Percentiles rank a stretch among this genome's conserved stretches.
Evolutionary conservation across 2,888 invertebrate genomes (phyloP).

Genomic region (Dasypolia templi): DNA sequence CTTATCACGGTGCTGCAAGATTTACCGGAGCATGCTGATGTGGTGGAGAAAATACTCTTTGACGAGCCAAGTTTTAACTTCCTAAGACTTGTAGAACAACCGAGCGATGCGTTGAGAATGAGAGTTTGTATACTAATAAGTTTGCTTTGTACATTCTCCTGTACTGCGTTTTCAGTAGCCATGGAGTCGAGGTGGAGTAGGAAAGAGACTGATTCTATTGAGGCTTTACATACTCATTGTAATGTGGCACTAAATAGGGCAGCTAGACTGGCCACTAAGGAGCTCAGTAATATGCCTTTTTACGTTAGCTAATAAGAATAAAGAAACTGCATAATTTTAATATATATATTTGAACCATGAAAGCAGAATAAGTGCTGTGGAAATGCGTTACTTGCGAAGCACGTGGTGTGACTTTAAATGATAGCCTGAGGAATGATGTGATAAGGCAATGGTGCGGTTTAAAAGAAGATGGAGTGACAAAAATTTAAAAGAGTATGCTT

Average conservation of each 20-base stretch:
- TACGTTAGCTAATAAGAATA: constrained; percentile 74
- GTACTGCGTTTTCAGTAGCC: constrained; percentile 90
- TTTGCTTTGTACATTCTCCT: constrained; percentile 92
- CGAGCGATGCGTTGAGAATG: constrained; percentile 90
- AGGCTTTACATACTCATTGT: constrained; percentile 91
- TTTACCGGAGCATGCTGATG: constrained; percentile 93
- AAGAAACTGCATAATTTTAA: not conserved
- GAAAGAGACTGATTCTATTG: constrained; percentile 90
- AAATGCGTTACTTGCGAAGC: too few species aligned
- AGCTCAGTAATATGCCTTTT: constrained; percentile 89
- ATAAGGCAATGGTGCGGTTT: too few species aligned
- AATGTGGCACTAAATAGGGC: constrained; percentile 91
- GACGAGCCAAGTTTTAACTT: constrained; percentile 89
- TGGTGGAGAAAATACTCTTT: constrained; percentile 93
- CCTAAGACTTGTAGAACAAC: constrained; percentile 89
- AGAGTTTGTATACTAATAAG: constrained; percentile 93
- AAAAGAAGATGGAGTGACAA: too few species aligned
- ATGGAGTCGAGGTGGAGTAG: constrained; percentile 91
- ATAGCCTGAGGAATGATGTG: too few species aligned
- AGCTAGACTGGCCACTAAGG: constrained; percentile 89
- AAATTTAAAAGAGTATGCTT: too few species aligned
- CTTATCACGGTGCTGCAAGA: constrained; percentile 93
- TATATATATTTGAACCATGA: too few species aligned
- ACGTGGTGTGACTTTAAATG: too few species aligned
- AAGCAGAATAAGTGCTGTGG: too few species aligned